Evolutionary conservation across 2,797 vertebrate species (phyloP).

Genomic region (Clarias pachynema): DNA sequence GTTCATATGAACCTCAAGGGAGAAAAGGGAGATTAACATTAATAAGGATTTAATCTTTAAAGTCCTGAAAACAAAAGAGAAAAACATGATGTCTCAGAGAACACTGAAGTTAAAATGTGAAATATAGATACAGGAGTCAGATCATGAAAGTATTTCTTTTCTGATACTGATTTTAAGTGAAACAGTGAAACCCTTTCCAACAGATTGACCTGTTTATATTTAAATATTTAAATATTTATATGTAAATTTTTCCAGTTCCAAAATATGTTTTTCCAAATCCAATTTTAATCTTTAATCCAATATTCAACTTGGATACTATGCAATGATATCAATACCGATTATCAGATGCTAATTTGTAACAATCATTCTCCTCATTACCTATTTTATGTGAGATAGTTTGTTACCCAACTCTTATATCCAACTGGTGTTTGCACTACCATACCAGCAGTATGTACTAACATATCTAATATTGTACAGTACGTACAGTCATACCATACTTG

Average conservation of each 20-base stretch:
- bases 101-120: background rate
- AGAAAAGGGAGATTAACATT: background rate
- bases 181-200: background rate
- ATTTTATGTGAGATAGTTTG: background rate
- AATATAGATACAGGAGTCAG: background rate
- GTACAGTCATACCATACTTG: too few species aligned
- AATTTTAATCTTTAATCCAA: background rate
- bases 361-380: background rate
- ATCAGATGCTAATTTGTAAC: background rate
- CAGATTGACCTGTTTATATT: background rate
- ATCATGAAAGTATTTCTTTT: background rate
- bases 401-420: background rate
- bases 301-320: background rate
- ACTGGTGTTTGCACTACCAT: background rate
- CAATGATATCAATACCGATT: background rate
- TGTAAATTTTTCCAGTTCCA: background rate
- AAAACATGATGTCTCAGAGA: background rate
- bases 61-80: background rate
- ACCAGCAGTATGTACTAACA: too few species aligned
- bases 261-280: background rate
- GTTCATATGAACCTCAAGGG: background rate
- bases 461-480: too few species aligned
- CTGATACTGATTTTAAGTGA: background rate
- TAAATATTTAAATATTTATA: background rate
- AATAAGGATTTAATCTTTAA: background rate